These are phyloP conservation scores for Hystrix brachyura DNA, from an alignment of 2,113 vertebrate species.

Conservation along the genomic window DNA sequence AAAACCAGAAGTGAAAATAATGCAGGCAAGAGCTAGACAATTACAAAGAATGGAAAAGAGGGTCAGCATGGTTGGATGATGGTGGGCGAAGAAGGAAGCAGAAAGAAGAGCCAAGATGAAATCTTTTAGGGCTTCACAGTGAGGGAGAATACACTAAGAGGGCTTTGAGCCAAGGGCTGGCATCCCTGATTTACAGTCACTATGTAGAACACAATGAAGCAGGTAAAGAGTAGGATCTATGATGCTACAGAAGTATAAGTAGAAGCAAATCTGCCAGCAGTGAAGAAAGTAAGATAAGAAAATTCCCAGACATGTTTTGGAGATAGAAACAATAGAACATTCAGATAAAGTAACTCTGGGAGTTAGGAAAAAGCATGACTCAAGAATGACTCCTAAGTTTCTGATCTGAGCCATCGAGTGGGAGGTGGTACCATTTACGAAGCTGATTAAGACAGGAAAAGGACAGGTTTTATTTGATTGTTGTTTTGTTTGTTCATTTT, in stretches of 20 bases:
- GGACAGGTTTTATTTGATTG: conserved; percentile 13
- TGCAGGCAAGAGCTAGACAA: not conserved
- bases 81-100: not conserved
- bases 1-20: not conserved
- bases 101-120: not conserved
- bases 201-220: not conserved
- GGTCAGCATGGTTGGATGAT: not conserved
- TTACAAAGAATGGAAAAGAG: not conserved
- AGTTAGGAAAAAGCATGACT: conserved; percentile 54
- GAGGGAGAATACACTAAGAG: not conserved
- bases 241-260: not conserved
- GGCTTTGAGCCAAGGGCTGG: not conserved
- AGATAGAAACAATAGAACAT: conserved; percentile 29
- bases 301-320: conserved; percentile 22
- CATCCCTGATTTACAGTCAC: not conserved
- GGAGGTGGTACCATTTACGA: conserved; percentile 46
- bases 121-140: not conserved
- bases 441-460: conserved; percentile 53
- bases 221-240: not conserved
- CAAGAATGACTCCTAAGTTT: conserved; percentile 51
- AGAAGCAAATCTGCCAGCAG: conserved; percentile 1
- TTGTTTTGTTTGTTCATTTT: conserved; percentile 41
- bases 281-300: not conserved
- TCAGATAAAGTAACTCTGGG: conserved; percentile 4
- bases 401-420: conserved; percentile 43